phyloP scores from a whole-genome alignment of 2,113 vertebrate species.

The Heliornis fulica region DNA sequence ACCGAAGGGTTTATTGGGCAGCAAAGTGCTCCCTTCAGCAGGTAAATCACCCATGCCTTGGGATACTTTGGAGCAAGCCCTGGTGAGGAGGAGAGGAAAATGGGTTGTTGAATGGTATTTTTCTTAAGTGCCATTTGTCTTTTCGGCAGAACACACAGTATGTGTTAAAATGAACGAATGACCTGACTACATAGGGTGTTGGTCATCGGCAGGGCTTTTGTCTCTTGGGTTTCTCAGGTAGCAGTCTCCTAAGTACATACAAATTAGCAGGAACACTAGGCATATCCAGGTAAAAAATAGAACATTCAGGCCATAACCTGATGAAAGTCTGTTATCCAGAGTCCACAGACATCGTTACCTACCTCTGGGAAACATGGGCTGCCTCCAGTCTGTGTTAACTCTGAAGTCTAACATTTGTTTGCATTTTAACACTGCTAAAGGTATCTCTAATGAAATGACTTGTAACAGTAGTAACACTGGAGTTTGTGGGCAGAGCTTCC shows the following conservation, averaged over 20 bases:
- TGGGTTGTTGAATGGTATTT: background rate
- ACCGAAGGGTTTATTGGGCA: background rate
- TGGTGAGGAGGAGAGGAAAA: background rate
- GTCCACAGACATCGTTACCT: background rate
- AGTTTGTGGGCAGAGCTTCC: background rate
- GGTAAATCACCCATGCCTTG: background rate
- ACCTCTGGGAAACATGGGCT: background rate
- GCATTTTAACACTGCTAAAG: constrained; percentile 7
- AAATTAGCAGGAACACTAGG: background rate
- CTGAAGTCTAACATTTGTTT: constrained; percentile 13
- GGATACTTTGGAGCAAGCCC: background rate
- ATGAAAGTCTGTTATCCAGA: background rate
- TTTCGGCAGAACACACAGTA: background rate
- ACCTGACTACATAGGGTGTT: background rate
- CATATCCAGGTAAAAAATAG: background rate
- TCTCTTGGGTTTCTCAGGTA: background rate
- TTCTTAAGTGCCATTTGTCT: background rate
- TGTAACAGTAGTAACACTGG: background rate
- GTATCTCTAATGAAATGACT: constrained; percentile 8
- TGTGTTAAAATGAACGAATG: background rate
- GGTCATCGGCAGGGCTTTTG: background rate
- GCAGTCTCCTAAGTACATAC: background rate
- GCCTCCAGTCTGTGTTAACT: background rate
- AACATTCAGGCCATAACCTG: background rate
- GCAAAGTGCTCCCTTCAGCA: background rate